A percentile compares a stretch with the other conserved stretches of the same genome.
Evolutionary conservation across 2,113 vertebrate genomes (phyloP).

Genomic region (Romanogobio albipinnatus): DNA sequence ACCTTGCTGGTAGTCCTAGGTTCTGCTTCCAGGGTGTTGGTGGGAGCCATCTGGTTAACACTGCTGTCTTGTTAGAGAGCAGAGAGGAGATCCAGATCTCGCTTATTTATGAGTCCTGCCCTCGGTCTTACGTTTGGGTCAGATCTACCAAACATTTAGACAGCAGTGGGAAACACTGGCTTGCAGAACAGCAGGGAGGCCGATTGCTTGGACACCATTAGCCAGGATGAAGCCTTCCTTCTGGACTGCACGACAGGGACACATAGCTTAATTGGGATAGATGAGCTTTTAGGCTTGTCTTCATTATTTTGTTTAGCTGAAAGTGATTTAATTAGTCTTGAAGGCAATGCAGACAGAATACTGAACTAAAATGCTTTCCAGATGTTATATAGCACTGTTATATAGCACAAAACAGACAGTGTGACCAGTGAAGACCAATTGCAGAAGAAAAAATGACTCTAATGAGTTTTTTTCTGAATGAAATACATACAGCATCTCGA

Average conservation of each 20-base stretch:
- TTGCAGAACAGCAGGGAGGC: conserved; percentile 30
- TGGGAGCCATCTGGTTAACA: conserved; percentile 53
- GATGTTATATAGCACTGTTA: not conserved
- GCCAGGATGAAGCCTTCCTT: conserved; percentile 27
- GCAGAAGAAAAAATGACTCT: not conserved
- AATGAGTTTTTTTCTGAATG: not conserved
- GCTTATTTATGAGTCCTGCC: conserved; percentile 57
- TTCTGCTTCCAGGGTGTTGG: conserved; percentile 45
- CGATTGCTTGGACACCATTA: conserved; percentile 40
- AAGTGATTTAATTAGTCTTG: conserved; percentile 34
- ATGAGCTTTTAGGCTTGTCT: conserved; percentile 25
- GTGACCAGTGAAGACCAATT: not conserved
- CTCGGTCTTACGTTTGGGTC: conserved; percentile 42
- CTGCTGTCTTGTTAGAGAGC: conserved; percentile 42
- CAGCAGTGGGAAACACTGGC: conserved; percentile 12
- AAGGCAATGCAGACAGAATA: conserved; percentile 2
- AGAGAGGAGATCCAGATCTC: conserved; percentile 41
- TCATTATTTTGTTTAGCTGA: conserved; percentile 50
- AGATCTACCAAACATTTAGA: conserved; percentile 45
- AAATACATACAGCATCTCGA: not conserved
- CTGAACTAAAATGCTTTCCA: not conserved
- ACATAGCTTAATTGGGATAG: conserved; percentile 49
- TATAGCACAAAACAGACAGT: not conserved
- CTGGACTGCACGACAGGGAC: conserved; percentile 30
- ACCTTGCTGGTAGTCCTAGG: conserved; percentile 49